phyloP scores from a whole-genome alignment of 2,888 invertebrate genomes.

The Colostygia pectinataria region DNA sequence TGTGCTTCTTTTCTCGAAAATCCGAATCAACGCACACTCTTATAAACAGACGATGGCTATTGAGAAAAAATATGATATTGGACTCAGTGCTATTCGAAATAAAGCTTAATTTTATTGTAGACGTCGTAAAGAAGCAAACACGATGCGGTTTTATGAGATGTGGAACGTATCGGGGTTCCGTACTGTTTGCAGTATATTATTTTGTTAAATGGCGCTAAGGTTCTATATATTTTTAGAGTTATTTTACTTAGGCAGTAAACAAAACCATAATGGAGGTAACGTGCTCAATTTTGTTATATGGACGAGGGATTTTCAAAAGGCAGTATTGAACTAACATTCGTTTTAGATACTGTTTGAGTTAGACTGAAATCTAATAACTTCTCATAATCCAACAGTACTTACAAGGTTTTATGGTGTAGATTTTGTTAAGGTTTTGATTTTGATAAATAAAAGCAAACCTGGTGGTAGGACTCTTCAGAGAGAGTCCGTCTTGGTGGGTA shows the following conservation, averaged over 20 bases:
- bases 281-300: slow-evolving; percentile 7
- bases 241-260: slow-evolving; percentile 25
- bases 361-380: no score
- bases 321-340: slow-evolving; percentile 1
- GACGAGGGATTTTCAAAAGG: not conserved
- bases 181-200: slow-evolving; percentile 36
- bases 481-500: no score
- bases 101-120: slow-evolving; percentile 41
- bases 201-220: slow-evolving; percentile 28
- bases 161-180: slow-evolving; percentile 34
- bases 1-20: slow-evolving; percentile 20
- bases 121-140: slow-evolving; percentile 31
- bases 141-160: slow-evolving; percentile 41
- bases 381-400: no score
- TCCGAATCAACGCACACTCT: slow-evolving; percentile 32
- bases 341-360: not conserved
- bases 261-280: slow-evolving; percentile 20
- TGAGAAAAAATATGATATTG: slow-evolving; percentile 45
- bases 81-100: slow-evolving; percentile 43
- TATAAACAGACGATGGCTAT: slow-evolving; percentile 37
- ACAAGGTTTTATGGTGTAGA: no score
- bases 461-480: no score
- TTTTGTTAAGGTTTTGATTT: no score
- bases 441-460: no score
- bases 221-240: slow-evolving; percentile 23